Conservation (phyloP, 1,140 invertebrate genomes). For the Penaeus indicus region DNA sequence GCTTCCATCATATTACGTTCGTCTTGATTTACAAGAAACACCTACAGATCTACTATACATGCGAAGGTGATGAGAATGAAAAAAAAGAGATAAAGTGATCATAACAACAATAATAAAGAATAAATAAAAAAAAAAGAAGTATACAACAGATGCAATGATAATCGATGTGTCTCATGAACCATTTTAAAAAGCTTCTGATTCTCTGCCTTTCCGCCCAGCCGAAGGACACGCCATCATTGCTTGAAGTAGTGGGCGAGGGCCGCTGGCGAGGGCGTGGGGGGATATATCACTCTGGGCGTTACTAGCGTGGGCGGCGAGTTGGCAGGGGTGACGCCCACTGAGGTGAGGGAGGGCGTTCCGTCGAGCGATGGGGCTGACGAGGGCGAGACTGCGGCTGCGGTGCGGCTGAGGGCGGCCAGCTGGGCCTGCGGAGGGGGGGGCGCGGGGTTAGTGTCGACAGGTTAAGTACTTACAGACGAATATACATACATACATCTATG, state of each 20-base stretch:
- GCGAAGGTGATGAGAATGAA: no score
- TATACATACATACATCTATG: no score
- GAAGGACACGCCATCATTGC: slow-evolving; percentile 15
- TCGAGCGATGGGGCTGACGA: not conserved
- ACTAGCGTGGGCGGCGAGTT: slow-evolving; percentile 52
- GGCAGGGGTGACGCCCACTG: slow-evolving; percentile 23
- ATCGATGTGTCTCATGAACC: no score
- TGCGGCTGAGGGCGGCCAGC: slow-evolving; percentile 45
- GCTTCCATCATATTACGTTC: no score
- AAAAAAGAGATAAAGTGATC: no score
- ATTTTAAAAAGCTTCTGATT: no score
- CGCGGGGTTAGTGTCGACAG: not conserved
- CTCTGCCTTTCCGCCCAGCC: not conserved
- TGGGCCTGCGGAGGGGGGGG: slow-evolving; percentile 25
- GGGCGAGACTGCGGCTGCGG: slow-evolving; percentile 38
- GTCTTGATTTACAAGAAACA: no score
- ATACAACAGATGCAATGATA: no score
- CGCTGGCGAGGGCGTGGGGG: slow-evolving; percentile 48
- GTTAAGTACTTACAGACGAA: not conserved
- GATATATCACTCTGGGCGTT: slow-evolving; percentile 53
- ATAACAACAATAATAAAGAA: no score
- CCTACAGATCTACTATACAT: no score
- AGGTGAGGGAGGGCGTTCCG: slow-evolving; percentile 36
- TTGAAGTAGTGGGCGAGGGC: slow-evolving; percentile 57
- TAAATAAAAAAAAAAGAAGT: no score